A percentile compares a stretch with the other conserved stretches of the same genome.
Evolutionary conservation across 2,888 invertebrate genomes (phyloP).

Genomic region (Epicampocera succincta): DNA sequence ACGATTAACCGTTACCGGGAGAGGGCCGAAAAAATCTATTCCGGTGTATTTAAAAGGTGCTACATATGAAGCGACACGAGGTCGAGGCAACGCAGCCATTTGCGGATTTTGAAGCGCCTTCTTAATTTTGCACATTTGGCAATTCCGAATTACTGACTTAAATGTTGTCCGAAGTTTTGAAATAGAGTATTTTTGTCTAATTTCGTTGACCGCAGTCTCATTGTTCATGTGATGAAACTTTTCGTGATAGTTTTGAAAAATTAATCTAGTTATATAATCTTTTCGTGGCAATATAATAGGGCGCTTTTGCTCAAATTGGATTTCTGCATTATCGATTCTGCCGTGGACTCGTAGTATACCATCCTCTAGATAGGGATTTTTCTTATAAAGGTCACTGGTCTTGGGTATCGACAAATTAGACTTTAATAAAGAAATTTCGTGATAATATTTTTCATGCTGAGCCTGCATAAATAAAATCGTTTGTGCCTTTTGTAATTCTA

Average conservation of each 20-base stretch:
- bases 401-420: no score
- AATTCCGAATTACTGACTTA: slow-evolving; percentile 16
- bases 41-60: slow-evolving; percentile 26
- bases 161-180: slow-evolving; percentile 30
- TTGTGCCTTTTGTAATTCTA: neutral
- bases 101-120: slow-evolving; percentile 14
- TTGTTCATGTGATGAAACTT: no score
- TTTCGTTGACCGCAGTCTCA: slow-evolving; percentile 30
- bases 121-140: slow-evolving; percentile 28
- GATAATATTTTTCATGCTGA: neutral
- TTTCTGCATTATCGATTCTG: no score
- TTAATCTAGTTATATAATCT: neutral
- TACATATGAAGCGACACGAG: slow-evolving; percentile 16
- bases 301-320: neutral
- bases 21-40: slow-evolving; percentile 56
- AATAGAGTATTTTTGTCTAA: slow-evolving; percentile 33
- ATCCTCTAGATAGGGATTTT: no score
- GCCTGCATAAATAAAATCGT: neutral
- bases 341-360: no score
- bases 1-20: slow-evolving; percentile 34
- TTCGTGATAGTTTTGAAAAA: neutral
- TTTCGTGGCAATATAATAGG: neutral
- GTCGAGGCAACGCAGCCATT: slow-evolving; percentile 9
- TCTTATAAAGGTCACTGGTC: no score
- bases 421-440: neutral